Percentiles rank a stretch among this genome's conserved stretches.
Evolutionary conservation across 2,113 vertebrate species (phyloP).

Genomic region (Cebus imitator): DNA sequence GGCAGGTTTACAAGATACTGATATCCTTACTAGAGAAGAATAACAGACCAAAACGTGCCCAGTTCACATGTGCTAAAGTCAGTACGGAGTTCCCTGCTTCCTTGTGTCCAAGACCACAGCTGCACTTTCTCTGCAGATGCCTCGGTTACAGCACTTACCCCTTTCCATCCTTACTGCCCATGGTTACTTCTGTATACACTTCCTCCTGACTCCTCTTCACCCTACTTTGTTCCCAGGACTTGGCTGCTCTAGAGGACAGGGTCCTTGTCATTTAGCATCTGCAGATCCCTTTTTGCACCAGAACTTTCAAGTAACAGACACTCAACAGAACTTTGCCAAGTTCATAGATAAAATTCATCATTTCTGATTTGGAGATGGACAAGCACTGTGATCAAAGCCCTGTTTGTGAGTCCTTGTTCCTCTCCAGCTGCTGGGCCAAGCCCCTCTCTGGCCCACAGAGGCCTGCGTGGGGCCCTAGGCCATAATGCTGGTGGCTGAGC

Average conservation of each 20-base stretch:
- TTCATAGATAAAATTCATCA: neutral
- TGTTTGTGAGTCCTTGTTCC: neutral
- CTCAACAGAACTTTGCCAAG: neutral
- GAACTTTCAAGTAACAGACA: neutral
- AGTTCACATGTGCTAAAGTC: neutral
- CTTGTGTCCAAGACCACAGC: too few species aligned
- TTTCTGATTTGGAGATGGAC: neutral
- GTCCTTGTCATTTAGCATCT: neutral
- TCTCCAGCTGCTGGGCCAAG: neutral
- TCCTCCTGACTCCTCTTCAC: neutral
- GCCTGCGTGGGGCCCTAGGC: too few species aligned
- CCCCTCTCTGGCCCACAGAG: neutral
- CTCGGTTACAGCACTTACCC: neutral
- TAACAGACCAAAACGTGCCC: accelerated
- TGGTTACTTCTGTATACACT: neutral
- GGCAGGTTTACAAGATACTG: neutral
- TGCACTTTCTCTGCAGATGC: neutral
- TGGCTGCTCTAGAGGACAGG: neutral
- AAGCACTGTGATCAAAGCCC: neutral
- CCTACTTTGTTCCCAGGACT: neutral
- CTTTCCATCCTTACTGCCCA: neutral
- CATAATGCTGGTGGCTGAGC: neutral
- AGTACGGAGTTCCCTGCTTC: neutral
- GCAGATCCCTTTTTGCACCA: neutral
- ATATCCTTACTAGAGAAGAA: accelerated